phyloP scores from a whole-genome alignment of 2,888 invertebrate species.

The Caenorhabditis sp. region DNA sequence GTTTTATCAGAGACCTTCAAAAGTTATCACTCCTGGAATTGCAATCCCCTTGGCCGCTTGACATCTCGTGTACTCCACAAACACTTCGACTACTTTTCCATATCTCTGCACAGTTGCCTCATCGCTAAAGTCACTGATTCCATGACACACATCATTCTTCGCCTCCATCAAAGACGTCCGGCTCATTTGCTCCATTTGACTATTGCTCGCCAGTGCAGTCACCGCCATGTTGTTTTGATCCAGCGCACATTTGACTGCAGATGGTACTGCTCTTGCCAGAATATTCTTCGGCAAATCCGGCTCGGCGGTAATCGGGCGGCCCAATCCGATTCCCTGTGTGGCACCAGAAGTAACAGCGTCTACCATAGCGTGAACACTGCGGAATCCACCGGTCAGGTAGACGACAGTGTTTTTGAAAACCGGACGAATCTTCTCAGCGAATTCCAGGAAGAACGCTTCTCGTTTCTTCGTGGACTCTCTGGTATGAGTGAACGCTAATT shows the following conservation, averaged over 20 bases:
- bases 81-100: slow-evolving; percentile 15
- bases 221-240: slow-evolving; percentile 57
- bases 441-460: slow-evolving; percentile 75
- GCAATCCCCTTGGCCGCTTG: no score
- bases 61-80: background rate
- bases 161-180: slow-evolving; percentile 51
- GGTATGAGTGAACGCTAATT: slow-evolving; percentile 49
- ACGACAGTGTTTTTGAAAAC: slow-evolving; percentile 62
- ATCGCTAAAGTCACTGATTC: slow-evolving; percentile 51
- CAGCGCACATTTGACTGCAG: slow-evolving; percentile 52
- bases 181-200: slow-evolving; percentile 71
- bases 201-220: slow-evolving; percentile 43
- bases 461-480: slow-evolving; percentile 71
- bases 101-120: slow-evolving; percentile 28
- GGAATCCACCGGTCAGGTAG: slow-evolving; percentile 76
- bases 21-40: no score
- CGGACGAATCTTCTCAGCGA: slow-evolving; percentile 66
- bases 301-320: slow-evolving; percentile 72
- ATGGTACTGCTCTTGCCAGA: slow-evolving; percentile 45
- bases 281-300: slow-evolving; percentile 75
- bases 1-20: no score
- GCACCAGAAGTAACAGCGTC: slow-evolving; percentile 64
- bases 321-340: slow-evolving; percentile 74
- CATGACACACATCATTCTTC: slow-evolving; percentile 42
- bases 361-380: slow-evolving; percentile 73